Conservation (phyloP, 2,113 vertebrate genomes). For the Macquaria australasica region DNA sequence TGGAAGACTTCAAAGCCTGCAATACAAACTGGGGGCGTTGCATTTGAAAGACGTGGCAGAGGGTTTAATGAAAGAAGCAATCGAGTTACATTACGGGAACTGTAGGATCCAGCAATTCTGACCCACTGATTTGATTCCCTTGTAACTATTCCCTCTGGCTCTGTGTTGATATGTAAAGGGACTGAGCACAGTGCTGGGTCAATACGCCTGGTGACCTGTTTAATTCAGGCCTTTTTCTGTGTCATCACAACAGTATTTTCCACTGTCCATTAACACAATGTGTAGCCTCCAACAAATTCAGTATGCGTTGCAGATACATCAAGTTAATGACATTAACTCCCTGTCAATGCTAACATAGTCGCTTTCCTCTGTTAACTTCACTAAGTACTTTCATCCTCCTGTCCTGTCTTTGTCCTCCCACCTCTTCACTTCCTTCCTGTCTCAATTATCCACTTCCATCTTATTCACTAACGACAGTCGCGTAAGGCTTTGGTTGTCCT, state of each 20-base stretch:
- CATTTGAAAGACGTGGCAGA: background rate
- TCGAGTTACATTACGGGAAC: too few relatives aligned
- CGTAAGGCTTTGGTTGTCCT: background rate
- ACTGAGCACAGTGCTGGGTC: background rate
- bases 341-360: constrained; percentile 38
- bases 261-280: too few relatives aligned
- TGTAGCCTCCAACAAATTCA: constrained; percentile 11
- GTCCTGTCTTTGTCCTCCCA: constrained; percentile 29
- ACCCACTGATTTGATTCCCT: background rate
- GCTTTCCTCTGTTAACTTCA: constrained; percentile 36
- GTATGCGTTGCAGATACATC: background rate
- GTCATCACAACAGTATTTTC: too few relatives aligned
- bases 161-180: background rate
- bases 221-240: too few relatives aligned
- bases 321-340: constrained; percentile 39
- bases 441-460: constrained; percentile 50
- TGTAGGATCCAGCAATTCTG: background rate
- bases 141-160: background rate
- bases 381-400: constrained; percentile 42
- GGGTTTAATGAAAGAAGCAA: background rate
- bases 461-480: constrained; percentile 11
- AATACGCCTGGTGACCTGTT: background rate
- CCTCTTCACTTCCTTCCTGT: constrained; percentile 59
- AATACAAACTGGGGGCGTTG: background rate
- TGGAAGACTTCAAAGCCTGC: background rate